Conservation (phyloP, 2,797 vertebrate genomes). For the Cyclura pinguis region DNA sequence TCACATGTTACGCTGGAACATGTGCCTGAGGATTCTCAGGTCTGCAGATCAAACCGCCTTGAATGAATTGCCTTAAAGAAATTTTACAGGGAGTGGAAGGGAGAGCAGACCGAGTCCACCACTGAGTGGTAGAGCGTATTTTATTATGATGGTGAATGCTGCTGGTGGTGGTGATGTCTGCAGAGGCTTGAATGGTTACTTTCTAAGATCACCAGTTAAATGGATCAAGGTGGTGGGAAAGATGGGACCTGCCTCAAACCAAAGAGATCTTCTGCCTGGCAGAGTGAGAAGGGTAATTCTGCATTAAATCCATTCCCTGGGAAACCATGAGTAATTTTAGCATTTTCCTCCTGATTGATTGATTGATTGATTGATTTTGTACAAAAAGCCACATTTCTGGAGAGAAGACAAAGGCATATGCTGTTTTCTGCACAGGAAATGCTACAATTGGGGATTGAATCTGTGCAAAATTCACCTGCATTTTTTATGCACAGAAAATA, state of each 20-base stretch:
- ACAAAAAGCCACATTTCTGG: too few relatives aligned
- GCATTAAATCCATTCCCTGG: too few relatives aligned
- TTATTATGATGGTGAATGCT: too few relatives aligned
- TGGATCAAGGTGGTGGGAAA: background rate
- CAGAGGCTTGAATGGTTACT: background rate
- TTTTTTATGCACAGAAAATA: too few relatives aligned
- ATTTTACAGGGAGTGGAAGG: slow-evolving; percentile 2
- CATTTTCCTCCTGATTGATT: too few relatives aligned
- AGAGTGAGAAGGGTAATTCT: background rate
- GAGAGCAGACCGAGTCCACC: background rate
- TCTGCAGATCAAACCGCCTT: background rate
- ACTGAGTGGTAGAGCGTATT: background rate
- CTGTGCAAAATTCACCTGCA: too few relatives aligned
- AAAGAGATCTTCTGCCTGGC: background rate
- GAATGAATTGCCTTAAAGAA: background rate
- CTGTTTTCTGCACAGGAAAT: too few relatives aligned
- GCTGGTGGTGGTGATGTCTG: too few relatives aligned
- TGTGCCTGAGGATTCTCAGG: slow-evolving; percentile 23
- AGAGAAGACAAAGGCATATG: too few relatives aligned
- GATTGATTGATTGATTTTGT: too few relatives aligned
- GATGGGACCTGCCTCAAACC: background rate
- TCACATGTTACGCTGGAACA: slow-evolving; percentile 12
- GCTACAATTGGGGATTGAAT: too few relatives aligned
- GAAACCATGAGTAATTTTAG: background rate
- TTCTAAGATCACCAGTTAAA: background rate